Evolutionary conservation across 2,888 invertebrate genomes (phyloP), one percentile per base, ranked within the genome.

Genomic region (Hedya salicella): DNA sequence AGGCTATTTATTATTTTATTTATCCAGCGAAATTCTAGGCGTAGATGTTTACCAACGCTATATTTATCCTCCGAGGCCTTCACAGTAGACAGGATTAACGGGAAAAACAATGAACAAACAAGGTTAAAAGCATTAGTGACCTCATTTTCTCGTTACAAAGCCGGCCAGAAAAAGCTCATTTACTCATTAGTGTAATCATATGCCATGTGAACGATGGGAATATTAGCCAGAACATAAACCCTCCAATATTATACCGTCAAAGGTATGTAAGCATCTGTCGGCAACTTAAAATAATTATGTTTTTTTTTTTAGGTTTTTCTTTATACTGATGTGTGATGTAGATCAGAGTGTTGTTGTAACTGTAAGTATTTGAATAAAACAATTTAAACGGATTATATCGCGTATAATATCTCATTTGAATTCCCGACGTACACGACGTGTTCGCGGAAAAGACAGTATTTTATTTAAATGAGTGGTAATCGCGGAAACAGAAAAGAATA

Each of bases 111-210:
- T 17, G 39, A 46, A 52, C 36, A 44, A 64, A 65, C 46, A 60
- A 61, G 54, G 42, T 40, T 49, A 66, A 61, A 46, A 48, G 60
- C 66, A 66, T 66, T 61, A 66, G 61, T 42, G 39, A 39, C 42
- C 66, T n/a, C 60, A 66, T 66, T 61, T 66, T 49, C 53, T 46
- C 59, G 21, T 65, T 25, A 46, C 54, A 66, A 49, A 39, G 48
- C 16, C 19, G 52, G 39, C 19, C 25, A 53, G 52, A 60, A 64
- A 54, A 53, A 19, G 30, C 9, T 40, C 48, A 61, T 66, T 61
- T 60, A 53, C 53, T 53, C 48, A 61, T 66, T 66, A 66, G 30
- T 48, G 53, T 48, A 66, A 66, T 66, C 53, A 54, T 54, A 49
- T 42, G 14, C 60, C 30, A 13, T 19, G 60, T 52, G 9, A 44